Evolutionary conservation across 2,797 vertebrate genomes (phyloP), one percentile per base, ranked within the genome.

Genomic region (Cottoperca gobio): DNA sequence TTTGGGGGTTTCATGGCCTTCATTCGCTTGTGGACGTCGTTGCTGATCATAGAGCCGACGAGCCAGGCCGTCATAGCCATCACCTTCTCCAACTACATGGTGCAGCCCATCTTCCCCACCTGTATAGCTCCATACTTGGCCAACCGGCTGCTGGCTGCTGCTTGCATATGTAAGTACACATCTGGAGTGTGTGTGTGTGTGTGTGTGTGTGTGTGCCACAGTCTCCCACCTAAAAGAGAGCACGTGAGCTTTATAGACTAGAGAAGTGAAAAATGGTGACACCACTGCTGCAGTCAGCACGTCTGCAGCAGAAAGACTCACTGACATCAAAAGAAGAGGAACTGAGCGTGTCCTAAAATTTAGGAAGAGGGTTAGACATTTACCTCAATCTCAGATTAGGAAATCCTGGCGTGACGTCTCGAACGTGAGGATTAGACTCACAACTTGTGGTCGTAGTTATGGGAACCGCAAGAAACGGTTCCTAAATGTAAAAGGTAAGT

Each of bases 21-120:
- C 86, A 95, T 98, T 60, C 95, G 97, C 6, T 89, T 98, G 55
- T 98, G 97, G 97, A 97, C 97, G 2, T 98, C 97, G 2, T 95
- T 98, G 62, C 94, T 98, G 78, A 97, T 98, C 94, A 98, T 97
- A 0, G 97, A 98, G 86, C 97, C 97, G 9, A 98, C 97, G 86
- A 96, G 97, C 87, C 97, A 98, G 90, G 97, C 97, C 0, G 72
- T 98, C 89, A 98, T 98, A 8, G 96, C 97, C 84, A 97, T 98
- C 91, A 98, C 97, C 3, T 97, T 98, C 89, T 97, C 97, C 90
- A 98, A 97, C 95, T 98, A 98, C 94, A 94, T 97, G 95, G 91
- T 98, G 86, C 97, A 98, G 87, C 97, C 97, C 14, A 21, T 97
- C 84, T 98, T 98, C 88, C 96, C 96, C 3, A 96, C 94, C 66